Evolutionary conservation across 2,113 vertebrate species (phyloP).

Genomic region (Passer domesticus): DNA sequence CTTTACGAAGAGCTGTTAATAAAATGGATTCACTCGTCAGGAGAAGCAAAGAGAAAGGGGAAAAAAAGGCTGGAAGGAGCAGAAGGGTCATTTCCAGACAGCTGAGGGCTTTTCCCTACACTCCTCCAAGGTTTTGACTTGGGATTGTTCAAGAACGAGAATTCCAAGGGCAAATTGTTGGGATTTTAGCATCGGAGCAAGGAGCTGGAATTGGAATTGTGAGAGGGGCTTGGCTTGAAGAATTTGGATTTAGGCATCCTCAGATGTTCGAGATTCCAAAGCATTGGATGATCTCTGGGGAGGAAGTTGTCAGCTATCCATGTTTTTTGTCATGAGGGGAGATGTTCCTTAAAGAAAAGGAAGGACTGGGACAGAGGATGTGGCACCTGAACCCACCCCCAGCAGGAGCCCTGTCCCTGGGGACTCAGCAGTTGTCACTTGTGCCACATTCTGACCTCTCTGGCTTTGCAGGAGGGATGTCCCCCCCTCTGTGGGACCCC

Average conservation of each 20-base stretch:
- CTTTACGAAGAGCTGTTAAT: slow-evolving; percentile 34
- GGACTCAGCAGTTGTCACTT: background rate
- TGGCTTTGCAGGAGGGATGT: background rate
- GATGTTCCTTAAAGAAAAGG: background rate
- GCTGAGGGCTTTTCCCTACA: background rate
- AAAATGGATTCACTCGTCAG: slow-evolving; percentile 23
- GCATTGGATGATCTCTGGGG: background rate
- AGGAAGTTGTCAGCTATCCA: background rate
- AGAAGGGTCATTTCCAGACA: background rate
- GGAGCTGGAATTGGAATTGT: background rate
- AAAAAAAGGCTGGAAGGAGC: background rate
- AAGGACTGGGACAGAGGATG: background rate
- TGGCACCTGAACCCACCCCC: background rate
- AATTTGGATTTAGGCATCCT: background rate
- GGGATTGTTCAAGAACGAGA: background rate
- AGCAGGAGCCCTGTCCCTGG: background rate
- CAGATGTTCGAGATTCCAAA: background rate
- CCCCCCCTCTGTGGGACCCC: background rate
- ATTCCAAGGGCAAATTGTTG: background rate
- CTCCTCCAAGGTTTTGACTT: background rate
- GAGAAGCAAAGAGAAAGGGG: background rate
- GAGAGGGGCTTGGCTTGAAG: background rate
- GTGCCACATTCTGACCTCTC: background rate
- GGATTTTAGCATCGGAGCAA: background rate
- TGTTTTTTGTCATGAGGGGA: background rate